Evolutionary conservation across 1,140 invertebrate species (phyloP), one percentile per base, ranked within the genome.

Genomic region (Hypothenemus hampei): DNA sequence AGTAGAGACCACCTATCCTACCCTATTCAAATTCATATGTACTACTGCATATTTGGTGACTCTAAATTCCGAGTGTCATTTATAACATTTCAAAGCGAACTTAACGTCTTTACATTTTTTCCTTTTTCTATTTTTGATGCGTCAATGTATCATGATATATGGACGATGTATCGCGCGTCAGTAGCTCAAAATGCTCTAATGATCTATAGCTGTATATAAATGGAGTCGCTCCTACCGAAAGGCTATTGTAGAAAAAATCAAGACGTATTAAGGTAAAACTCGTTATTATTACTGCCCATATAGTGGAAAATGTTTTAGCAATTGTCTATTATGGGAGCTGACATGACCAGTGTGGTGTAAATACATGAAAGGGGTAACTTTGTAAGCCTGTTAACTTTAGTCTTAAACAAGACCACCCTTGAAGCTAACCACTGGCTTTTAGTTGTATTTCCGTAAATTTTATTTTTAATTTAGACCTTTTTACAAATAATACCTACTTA

Each of bases 131-230:
- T 56, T 56, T 48, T 55, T 47, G 11, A 47, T 26, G 31, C 36
- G 43, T 56, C 44, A 47, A 33, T 47, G 48, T 56, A 54, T 37
- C 18, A 36, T 56, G 44, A 56, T 56, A 56, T 36, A 47, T 56
- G 43, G 13, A 3, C 53, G 37, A 35, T 47, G 35, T 22, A 48
- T 39, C 37, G 45, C 33, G 53, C 40, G 20, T 47, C 53, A 41
- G 53, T 48, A 56, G 53, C 53, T 40, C 44, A 56, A 56, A 56
- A 39, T 56, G 43, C 47, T 47, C 43, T 56, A 56, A 56, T 47
- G 53, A 56, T 48, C 44, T 47, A 40, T 48, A 48, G 53, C 31
- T 31, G 6, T 31, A 52, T n/a, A n/a, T 43, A 52, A 39, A 43
- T 41, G 11, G 35, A 7, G 11, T 52, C 39, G 20, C 15, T 56